These are phyloP conservation scores for Malurus splendens DNA, from an alignment of 2,797 vertebrate species.

Conservation along the genomic window DNA sequence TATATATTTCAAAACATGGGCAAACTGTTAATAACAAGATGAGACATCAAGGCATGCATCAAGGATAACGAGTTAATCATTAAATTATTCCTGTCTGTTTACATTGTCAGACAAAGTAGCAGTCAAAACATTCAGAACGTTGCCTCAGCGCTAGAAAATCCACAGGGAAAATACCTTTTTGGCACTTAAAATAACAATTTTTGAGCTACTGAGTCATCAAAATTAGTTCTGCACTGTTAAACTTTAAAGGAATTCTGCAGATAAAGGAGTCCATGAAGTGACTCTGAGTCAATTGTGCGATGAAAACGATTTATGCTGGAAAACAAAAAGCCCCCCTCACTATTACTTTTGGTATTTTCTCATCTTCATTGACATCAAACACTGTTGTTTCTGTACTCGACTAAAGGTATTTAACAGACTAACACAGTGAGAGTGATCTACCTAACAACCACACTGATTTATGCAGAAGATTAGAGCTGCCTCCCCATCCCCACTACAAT, in stretches of 20 bases:
- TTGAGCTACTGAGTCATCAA: slow-evolving; percentile 52
- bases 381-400: not conserved
- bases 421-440: not conserved
- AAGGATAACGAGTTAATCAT: slow-evolving; percentile 55
- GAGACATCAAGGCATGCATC: slow-evolving; percentile 53
- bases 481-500: not conserved
- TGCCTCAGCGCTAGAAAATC: slow-evolving; percentile 54
- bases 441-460: not conserved
- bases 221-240: slow-evolving; percentile 66
- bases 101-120: slow-evolving; percentile 52
- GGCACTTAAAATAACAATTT: slow-evolving; percentile 54
- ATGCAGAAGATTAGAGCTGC: not conserved
- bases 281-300: not conserved
- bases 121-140: slow-evolving; percentile 55
- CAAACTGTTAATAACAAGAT: slow-evolving; percentile 60
- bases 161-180: slow-evolving; percentile 62
- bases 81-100: slow-evolving; percentile 65
- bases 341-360: slow-evolving; percentile 10
- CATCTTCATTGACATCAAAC: not conserved
- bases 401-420: not conserved
- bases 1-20: slow-evolving; percentile 45
- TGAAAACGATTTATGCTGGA: not conserved
- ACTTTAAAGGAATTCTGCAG: slow-evolving; percentile 51
- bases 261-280: slow-evolving; percentile 31
- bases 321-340: not conserved